phyloP scores from a whole-genome alignment of 1,140 invertebrate species.

The Caerostris darwini region DNA sequence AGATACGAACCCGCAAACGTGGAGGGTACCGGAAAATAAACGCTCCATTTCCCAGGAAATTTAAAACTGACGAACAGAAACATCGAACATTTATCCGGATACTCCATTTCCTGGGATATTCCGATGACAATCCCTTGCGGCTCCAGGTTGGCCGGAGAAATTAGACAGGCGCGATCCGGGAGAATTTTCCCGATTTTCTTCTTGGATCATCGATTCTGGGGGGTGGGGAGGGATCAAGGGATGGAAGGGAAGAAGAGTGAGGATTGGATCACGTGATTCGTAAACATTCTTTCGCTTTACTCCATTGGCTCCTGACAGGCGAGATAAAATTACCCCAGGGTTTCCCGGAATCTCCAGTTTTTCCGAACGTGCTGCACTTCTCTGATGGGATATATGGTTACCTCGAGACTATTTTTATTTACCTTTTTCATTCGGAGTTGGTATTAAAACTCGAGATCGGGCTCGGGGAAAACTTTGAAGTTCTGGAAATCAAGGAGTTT shows the following conservation, averaged over 20 bases:
- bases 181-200: slow-evolving; percentile 51
- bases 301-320: slow-evolving; percentile 68
- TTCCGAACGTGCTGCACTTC: background rate
- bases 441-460: slow-evolving; percentile 23
- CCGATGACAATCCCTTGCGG: slow-evolving; percentile 45
- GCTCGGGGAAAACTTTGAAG: background rate
- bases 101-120: background rate
- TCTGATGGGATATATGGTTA: slow-evolving; percentile 40
- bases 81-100: background rate
- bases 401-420: slow-evolving; percentile 54
- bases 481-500: background rate
- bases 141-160: slow-evolving; percentile 33
- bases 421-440: background rate
- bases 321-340: slow-evolving; percentile 58
- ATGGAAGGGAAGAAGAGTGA: slow-evolving; percentile 17
- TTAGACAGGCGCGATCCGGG: slow-evolving; percentile 34
- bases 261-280: slow-evolving; percentile 72
- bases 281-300: slow-evolving; percentile 63
- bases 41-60: background rate
- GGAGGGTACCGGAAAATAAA: background rate
- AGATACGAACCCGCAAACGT: background rate
- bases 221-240: background rate
- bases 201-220: slow-evolving; percentile 51
- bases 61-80: background rate
- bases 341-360: background rate